Evolutionary conservation across 2,888 invertebrate genomes (phyloP), one percentile per base, ranked within the genome.

Genomic region (Dusona sp.): DNA sequence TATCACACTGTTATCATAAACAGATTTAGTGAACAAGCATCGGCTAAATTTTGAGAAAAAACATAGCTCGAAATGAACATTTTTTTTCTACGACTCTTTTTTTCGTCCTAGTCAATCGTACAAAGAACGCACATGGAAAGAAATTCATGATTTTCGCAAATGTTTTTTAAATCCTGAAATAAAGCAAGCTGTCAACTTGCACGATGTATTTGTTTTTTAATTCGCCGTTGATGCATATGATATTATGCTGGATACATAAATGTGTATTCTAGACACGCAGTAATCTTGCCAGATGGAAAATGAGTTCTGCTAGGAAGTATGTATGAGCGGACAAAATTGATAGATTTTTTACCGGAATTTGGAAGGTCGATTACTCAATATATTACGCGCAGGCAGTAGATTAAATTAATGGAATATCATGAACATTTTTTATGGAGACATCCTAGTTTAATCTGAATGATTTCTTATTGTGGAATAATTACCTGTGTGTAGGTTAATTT

Each of bases 291-390:
- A 19, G 19, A 48, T 19, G 19, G n/a, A 48, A 19, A 48, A 48
- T n/a, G 48, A 48, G 19, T 48, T 48, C 1, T 48, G 6, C 19
- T 7, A 4, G 19, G 48, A 48, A 48, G 19, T 19, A 48, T 19
- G 4, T 48, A 48, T 19, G 16, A 48, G n/a, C 48, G 6, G 48
- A 45, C 19, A 70, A 70, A 70, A 70, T 45, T 70, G 29, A 70
- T 61, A 19, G 16, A 29, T 61, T 74, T 74, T 19, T 25, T 42
- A 29, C 11, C 36, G 61, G 25, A 74, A 74, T 57, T 38, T 36
- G 25, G 25, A 74, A 42, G 61, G 61, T 42, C 57, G 19, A 57
- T 73, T 48, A 22, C 54, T 73, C 74, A 29, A 42, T n/a, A 29
- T 42, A 19, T 9, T 29, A n/a, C 19, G 45, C 1, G 11, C 3